Conservation (phyloP, 2,797 vertebrate genomes). For the Acestrorhynchus altus region DNA sequence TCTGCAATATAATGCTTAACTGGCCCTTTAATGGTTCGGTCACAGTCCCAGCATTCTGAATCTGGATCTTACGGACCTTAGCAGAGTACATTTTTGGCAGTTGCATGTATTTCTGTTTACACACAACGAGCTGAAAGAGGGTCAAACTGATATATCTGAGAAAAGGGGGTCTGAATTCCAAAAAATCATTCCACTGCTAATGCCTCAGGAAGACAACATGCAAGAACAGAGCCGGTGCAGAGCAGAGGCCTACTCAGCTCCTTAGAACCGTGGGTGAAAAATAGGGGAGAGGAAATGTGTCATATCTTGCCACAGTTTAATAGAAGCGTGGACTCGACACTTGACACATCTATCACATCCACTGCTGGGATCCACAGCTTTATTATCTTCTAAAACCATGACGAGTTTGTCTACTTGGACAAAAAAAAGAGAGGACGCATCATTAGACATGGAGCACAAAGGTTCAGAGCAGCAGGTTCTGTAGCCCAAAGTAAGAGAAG, state of each 20-base stretch:
- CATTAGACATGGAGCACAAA: slow-evolving; percentile 48
- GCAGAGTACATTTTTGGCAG: not conserved
- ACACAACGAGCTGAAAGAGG: not conserved
- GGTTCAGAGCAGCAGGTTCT: slow-evolving; percentile 36
- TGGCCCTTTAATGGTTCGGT: too few relatives aligned
- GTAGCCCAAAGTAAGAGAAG: slow-evolving; percentile 29
- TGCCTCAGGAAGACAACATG: not conserved
- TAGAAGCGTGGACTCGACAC: not conserved
- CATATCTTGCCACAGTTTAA: not conserved
- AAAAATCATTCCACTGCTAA: not conserved
- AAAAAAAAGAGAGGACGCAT: slow-evolving; percentile 25
- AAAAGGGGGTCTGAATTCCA: not conserved
- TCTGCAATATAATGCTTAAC: too few relatives aligned
- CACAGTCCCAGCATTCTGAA: too few relatives aligned
- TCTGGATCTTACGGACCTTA: too few relatives aligned
- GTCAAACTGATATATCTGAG: not conserved
- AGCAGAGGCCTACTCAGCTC: not conserved
- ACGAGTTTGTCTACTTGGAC: not conserved
- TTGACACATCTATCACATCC: too few relatives aligned
- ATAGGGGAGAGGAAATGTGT: not conserved
- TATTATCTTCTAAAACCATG: not conserved
- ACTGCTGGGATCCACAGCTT: not conserved
- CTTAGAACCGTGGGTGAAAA: not conserved
- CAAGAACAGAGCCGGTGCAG: not conserved
- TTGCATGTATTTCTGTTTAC: not conserved